phyloP scores from a whole-genome alignment of 2,113 vertebrate genomes.

The Anser brachyrhynchus region DNA sequence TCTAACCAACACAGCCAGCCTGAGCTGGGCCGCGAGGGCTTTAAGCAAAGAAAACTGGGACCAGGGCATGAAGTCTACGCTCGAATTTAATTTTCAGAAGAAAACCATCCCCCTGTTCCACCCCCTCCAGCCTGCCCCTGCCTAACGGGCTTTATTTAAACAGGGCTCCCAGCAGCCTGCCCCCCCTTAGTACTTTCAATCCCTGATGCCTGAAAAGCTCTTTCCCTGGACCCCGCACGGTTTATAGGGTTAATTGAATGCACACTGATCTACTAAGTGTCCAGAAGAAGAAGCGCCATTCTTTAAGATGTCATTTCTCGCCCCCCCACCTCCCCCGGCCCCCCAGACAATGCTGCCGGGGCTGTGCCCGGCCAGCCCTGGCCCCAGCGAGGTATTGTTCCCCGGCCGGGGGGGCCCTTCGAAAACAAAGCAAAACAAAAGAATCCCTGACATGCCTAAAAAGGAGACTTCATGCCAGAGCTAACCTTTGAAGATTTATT shows the following conservation, averaged over 20 bases:
- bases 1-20: neutral
- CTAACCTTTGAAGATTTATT: slow-evolving; percentile 74
- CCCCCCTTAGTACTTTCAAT: slow-evolving; percentile 29
- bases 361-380: slow-evolving; percentile 40
- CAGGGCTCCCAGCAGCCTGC: neutral
- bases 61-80: neutral
- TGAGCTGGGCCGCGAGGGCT: neutral
- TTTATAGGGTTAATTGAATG: slow-evolving; percentile 70
- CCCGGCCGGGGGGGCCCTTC: slow-evolving; percentile 2
- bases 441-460: slow-evolving; percentile 69
- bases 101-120: neutral
- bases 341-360: neutral
- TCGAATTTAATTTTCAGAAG: slow-evolving; percentile 18
- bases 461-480: slow-evolving; percentile 73
- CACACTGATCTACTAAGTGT: slow-evolving; percentile 57
- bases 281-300: slow-evolving; percentile 46
- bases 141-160: slow-evolving; percentile 41
- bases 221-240: slow-evolving; percentile 40
- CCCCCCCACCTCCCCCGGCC: neutral
- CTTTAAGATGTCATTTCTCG: slow-evolving; percentile 61
- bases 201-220: slow-evolving; percentile 47
- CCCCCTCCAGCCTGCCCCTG: neutral
- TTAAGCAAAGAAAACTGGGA: neutral
- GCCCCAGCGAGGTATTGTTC: slow-evolving; percentile 56
- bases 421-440: slow-evolving; percentile 72